These are phyloP conservation scores for Pseudomyrmex concolor DNA, from an alignment of 1,140 invertebrate genomes.

Conservation along the genomic window DNA sequence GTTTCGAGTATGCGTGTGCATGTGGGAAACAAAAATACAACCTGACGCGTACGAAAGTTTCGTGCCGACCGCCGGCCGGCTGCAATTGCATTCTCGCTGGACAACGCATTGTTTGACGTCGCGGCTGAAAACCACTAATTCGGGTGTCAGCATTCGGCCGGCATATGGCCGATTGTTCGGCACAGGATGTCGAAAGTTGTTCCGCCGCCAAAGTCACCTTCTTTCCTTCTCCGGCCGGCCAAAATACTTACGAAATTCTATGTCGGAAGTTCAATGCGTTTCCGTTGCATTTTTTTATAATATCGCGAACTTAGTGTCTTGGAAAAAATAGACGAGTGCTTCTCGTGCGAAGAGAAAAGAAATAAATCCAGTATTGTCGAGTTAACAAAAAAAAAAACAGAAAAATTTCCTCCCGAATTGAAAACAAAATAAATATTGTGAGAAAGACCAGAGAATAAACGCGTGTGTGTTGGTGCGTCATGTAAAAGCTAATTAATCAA, in stretches of 20 bases:
- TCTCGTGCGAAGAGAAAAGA: background rate
- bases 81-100: constrained; percentile 66
- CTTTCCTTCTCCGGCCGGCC: constrained; percentile 56
- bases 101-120: constrained; percentile 63
- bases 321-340: constrained; percentile 13
- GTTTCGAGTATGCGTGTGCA: background rate
- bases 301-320: background rate
- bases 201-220: constrained; percentile 61
- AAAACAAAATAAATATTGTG: background rate
- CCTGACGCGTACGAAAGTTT: constrained; percentile 55
- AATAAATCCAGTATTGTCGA: background rate
- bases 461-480: too few relatives aligned
- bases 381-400: background rate
- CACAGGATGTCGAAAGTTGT: constrained; percentile 71
- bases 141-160: constrained; percentile 48
- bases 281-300: constrained; percentile 50
- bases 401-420: too few relatives aligned
- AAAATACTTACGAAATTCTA: constrained; percentile 62
- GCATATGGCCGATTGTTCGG: constrained; percentile 70
- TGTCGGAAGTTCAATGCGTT: constrained; percentile 66
- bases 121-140: constrained; percentile 69
- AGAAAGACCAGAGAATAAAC: too few relatives aligned
- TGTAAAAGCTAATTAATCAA: background rate
- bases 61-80: constrained; percentile 58
- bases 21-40: constrained; percentile 31